Percentiles rank a stretch among this genome's conserved stretches.
These are phyloP conservation scores for Thamnophis elegans DNA, from an alignment of 2,797 vertebrate genomes.

Conservation along the genomic window DNA sequence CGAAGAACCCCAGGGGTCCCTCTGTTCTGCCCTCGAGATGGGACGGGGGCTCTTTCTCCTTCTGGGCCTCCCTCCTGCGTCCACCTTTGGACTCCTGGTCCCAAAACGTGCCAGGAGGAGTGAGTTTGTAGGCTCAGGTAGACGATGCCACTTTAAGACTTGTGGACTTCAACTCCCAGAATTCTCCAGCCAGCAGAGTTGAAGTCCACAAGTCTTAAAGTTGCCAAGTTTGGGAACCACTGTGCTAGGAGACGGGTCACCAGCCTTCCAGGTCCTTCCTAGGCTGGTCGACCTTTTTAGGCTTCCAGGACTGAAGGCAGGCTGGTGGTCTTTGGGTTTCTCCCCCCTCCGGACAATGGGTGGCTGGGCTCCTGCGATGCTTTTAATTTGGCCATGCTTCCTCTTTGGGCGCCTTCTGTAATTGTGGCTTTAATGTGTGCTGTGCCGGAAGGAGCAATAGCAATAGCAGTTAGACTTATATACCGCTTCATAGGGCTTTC, in stretches of 20 bases:
- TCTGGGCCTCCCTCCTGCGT: not conserved
- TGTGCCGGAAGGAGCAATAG: too few species aligned
- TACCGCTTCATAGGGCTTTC: too few species aligned
- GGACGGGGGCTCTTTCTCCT: not conserved
- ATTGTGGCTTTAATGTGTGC: not conserved
- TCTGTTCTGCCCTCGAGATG: not conserved
- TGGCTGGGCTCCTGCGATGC: not conserved
- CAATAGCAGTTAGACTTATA: too few species aligned
- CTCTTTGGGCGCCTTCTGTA: not conserved
- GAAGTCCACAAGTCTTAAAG: too few species aligned
- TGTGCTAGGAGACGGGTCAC: too few species aligned
- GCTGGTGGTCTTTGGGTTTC: not conserved
- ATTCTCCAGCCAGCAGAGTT: too few species aligned
- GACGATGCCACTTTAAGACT: too few species aligned
- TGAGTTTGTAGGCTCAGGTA: not conserved
- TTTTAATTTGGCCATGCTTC: not conserved
- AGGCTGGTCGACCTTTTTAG: not conserved
- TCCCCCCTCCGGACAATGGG: not conserved
- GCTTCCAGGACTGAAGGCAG: not conserved
- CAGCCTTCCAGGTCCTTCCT: too few species aligned
- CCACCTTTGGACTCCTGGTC: not conserved
- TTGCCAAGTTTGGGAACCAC: too few species aligned
- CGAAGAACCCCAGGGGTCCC: not conserved
- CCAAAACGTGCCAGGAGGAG: not conserved
- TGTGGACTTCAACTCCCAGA: too few species aligned